These are phyloP conservation scores for Pyrrhosoma nymphula DNA, from an alignment of 2,888 invertebrate species.

Conservation along the genomic window DNA sequence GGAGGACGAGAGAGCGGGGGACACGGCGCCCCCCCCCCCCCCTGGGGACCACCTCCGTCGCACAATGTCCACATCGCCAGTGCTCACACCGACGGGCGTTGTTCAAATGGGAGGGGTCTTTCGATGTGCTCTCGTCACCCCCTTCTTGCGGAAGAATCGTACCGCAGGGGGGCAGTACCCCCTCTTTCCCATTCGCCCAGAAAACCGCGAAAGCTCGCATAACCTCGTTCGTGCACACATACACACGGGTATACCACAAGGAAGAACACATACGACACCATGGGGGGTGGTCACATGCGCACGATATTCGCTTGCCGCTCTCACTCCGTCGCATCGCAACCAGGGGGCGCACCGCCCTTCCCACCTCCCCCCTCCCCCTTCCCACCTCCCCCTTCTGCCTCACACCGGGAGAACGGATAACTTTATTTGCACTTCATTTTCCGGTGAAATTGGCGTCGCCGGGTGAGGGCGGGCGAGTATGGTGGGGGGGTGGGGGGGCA, in stretches of 20 bases:
- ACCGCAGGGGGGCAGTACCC: neutral
- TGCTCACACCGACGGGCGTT: no score
- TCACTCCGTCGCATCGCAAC: neutral
- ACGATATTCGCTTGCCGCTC: neutral
- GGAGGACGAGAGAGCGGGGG: no score
- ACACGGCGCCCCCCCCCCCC: no score
- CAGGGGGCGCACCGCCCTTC: neutral
- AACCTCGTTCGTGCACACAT: neutral
- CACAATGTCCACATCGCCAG: no score
- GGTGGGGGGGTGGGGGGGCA: neutral
- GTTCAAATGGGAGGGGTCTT: no score
- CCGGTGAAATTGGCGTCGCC: constrained; percentile 70
- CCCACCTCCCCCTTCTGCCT: neutral
- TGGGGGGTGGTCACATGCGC: neutral
- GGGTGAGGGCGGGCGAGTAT: constrained; percentile 44
- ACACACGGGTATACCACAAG: neutral
- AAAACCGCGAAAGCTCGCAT: constrained; percentile 6
- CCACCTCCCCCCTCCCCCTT: neutral
- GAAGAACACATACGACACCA: no score
- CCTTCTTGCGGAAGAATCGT: neutral
- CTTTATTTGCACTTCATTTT: constrained; percentile 71
- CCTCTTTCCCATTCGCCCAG: neutral
- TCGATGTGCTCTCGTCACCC: neutral
- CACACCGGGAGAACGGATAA: constrained; percentile 65
- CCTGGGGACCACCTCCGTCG: no score